Percentiles rank a stretch among this genome's conserved stretches.
Evolutionary conservation across 2,113 vertebrate species (phyloP).

Genomic region (Orycteropus afer): DNA sequence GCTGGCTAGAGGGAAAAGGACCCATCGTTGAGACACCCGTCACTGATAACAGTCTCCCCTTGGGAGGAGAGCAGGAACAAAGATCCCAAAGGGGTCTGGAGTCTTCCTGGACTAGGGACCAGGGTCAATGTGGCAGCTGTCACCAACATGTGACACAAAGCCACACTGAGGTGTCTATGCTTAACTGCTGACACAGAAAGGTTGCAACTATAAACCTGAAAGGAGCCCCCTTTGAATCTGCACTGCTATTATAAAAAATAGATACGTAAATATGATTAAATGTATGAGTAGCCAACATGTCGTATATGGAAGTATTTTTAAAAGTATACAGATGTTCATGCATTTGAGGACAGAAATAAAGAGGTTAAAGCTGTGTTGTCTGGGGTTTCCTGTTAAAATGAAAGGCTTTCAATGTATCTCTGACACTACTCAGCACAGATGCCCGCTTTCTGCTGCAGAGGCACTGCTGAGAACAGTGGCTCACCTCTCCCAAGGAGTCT

Average conservation of each 20-base stretch:
- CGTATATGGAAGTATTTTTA: neutral
- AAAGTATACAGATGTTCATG: neutral
- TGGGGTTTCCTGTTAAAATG: neutral
- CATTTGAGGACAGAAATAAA: neutral
- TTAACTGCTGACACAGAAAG: neutral
- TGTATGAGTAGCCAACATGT: neutral
- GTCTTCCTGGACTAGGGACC: neutral
- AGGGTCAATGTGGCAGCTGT: neutral
- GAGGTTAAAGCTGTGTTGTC: constrained; percentile 56
- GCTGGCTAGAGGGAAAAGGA: neutral
- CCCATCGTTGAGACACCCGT: neutral
- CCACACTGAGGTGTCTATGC: neutral
- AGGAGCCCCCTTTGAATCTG: neutral
- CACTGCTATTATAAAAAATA: neutral
- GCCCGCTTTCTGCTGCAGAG: accelerated
- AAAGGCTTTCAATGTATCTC: neutral
- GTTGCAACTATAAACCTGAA: neutral
- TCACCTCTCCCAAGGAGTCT: neutral
- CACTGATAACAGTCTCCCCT: neutral
- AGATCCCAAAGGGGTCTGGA: neutral
- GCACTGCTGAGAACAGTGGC: neutral
- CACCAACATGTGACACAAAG: neutral
- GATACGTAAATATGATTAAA: neutral
- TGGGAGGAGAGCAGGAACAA: neutral
- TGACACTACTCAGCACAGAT: neutral